Percentiles rank a stretch among this genome's conserved stretches.
Evolutionary conservation across 1,140 invertebrate genomes (phyloP).

Genomic region (Lethocerus indicus): DNA sequence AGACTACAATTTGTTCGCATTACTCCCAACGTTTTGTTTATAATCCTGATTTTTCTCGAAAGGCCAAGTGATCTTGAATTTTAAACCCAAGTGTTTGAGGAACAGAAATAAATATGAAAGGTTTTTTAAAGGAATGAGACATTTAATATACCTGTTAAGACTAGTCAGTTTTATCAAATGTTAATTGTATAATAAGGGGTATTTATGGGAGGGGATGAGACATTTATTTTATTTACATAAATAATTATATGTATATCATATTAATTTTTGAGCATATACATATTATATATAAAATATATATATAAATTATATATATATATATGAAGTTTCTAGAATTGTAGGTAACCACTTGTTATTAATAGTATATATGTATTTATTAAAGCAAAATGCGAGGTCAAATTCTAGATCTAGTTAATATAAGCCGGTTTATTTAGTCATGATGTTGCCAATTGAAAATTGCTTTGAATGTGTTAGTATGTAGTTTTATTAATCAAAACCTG

Average conservation of each 20-base stretch:
- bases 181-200: slow-evolving; percentile 15
- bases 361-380: slow-evolving; percentile 9
- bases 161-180: slow-evolving; percentile 16
- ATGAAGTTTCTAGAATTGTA: slow-evolving; percentile 11
- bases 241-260: slow-evolving; percentile 8
- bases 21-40: no score
- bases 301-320: slow-evolving; percentile 13
- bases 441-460: slow-evolving; percentile 11
- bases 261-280: slow-evolving; percentile 9
- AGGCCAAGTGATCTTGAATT: no score
- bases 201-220: slow-evolving; percentile 15
- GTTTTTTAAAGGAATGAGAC: slow-evolving; percentile 11
- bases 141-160: slow-evolving; percentile 13
- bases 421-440: slow-evolving; percentile 7
- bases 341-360: slow-evolving; percentile 10
- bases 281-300: slow-evolving; percentile 2
- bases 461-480: background rate
- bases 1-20: no score
- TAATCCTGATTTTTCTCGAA: no score
- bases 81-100: no score
- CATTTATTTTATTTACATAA: slow-evolving; percentile 14
- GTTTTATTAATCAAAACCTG: background rate
- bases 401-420: slow-evolving; percentile 4
- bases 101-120: no score
- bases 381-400: background rate